These are phyloP conservation scores for Saccostrea echinata DNA, from an alignment of 1,140 invertebrate genomes.

Conservation along the genomic window DNA sequence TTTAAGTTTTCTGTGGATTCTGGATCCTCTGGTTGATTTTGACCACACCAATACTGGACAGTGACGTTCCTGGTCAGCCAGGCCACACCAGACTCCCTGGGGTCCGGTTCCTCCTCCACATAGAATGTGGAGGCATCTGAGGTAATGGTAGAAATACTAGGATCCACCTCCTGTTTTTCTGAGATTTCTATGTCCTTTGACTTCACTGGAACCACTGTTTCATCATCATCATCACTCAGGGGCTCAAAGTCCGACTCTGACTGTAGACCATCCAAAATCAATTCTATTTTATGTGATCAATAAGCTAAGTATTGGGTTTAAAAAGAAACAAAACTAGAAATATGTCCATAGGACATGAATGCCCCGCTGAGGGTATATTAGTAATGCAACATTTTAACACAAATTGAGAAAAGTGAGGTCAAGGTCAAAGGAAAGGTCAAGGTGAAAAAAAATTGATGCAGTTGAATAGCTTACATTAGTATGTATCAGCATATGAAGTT, in stretches of 20 bases:
- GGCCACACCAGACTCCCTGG: conserved; percentile 53
- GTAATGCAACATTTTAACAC: too few species aligned
- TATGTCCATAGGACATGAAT: too few species aligned
- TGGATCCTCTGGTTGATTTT: background rate
- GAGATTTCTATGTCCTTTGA: background rate
- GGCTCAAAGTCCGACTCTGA: conserved; percentile 26
- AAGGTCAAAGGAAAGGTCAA: too few species aligned
- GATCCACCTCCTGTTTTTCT: background rate
- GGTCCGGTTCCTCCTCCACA: conserved; percentile 34
- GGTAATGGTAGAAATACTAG: conserved; percentile 37
- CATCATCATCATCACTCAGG: background rate
- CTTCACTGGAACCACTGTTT: background rate
- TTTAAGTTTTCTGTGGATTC: background rate
- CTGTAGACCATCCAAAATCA: background rate
- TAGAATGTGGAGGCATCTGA: conserved; percentile 44
- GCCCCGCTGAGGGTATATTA: too few species aligned
- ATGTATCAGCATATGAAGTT: too few species aligned
- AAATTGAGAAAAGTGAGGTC: too few species aligned
- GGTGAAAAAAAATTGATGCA: too few species aligned
- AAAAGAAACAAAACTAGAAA: too few species aligned
- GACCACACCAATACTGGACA: conserved; percentile 69
- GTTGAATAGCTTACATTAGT: too few species aligned
- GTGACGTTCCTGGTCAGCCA: conserved; percentile 66
- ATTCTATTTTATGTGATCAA: background rate
- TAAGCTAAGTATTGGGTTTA: too few species aligned